phyloP scores from a whole-genome alignment of 1,140 invertebrate species.

The Reticulitermes speratus region DNA sequence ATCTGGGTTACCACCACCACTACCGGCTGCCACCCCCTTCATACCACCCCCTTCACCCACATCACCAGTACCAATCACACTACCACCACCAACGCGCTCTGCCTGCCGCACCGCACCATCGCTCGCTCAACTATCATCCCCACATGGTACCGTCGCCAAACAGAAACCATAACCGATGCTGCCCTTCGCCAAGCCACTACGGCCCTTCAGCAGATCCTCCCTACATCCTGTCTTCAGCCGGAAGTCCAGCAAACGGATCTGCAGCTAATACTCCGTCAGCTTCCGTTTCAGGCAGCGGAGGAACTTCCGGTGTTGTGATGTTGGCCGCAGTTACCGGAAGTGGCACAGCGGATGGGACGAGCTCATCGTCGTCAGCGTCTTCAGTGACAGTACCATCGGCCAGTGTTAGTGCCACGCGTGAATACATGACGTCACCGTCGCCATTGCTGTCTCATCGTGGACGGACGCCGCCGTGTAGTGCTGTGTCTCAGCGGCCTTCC shows the following conservation, averaged over 20 bases:
- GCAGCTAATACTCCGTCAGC: background rate
- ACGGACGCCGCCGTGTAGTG: slow-evolving; percentile 48
- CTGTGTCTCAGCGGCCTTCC: slow-evolving; percentile 43
- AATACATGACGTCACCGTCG: slow-evolving; percentile 35
- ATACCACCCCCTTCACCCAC: slow-evolving; percentile 46
- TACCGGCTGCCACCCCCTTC: slow-evolving; percentile 56
- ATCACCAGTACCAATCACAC: slow-evolving; percentile 34
- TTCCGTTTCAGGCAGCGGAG: background rate
- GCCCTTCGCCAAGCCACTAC: slow-evolving; percentile 27
- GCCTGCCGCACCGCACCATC: slow-evolving; percentile 29
- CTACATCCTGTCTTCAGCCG: background rate
- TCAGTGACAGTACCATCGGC: background rate
- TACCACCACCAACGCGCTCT: slow-evolving; percentile 24
- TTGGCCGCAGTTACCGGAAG: background rate
- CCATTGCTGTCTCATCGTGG: slow-evolving; percentile 48
- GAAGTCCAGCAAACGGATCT: slow-evolving; percentile 2
- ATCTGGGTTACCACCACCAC: slow-evolving; percentile 58
- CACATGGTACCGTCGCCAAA: background rate
- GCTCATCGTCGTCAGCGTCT: background rate
- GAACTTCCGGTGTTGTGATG: background rate
- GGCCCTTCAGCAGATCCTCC: background rate
- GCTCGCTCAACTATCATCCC: slow-evolving; percentile 43
- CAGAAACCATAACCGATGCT: slow-evolving; percentile 28
- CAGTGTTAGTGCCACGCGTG: background rate
- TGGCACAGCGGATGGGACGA: background rate